Percentiles rank a stretch among this genome's conserved stretches.
Evolutionary conservation across 2,113 vertebrate species (phyloP).

Genomic region (Ursus arctos): DNA sequence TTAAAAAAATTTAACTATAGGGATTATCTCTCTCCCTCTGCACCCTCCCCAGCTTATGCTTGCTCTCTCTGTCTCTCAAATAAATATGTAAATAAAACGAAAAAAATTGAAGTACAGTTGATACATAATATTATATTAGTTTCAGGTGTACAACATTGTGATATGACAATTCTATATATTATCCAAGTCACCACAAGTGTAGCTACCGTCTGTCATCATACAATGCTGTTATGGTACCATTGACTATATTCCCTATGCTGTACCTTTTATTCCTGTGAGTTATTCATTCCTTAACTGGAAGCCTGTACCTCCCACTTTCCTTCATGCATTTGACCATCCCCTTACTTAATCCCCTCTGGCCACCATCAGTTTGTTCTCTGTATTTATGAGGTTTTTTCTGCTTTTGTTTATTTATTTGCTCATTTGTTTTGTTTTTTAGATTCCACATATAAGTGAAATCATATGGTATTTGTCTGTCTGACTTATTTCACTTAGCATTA

Average conservation of each 20-base stretch:
- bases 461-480: background rate
- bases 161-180: background rate
- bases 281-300: background rate
- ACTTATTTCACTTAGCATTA: background rate
- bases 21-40: background rate
- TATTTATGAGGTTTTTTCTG: background rate
- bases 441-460: background rate
- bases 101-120: background rate
- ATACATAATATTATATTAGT: background rate
- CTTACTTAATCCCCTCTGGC: background rate
- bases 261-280: background rate
- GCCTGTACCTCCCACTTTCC: background rate
- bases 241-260: background rate
- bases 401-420: background rate
- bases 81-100: background rate
- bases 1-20: background rate
- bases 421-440: background rate
- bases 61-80: background rate
- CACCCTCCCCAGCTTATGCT: background rate
- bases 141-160: background rate
- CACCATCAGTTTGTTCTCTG: background rate
- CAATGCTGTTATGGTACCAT: background rate
- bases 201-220: background rate
- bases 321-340: background rate
- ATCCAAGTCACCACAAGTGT: background rate